Base-by-base conservation (phyloP, 1,140 invertebrate species). In the Bombus sibiricus region DNA sequence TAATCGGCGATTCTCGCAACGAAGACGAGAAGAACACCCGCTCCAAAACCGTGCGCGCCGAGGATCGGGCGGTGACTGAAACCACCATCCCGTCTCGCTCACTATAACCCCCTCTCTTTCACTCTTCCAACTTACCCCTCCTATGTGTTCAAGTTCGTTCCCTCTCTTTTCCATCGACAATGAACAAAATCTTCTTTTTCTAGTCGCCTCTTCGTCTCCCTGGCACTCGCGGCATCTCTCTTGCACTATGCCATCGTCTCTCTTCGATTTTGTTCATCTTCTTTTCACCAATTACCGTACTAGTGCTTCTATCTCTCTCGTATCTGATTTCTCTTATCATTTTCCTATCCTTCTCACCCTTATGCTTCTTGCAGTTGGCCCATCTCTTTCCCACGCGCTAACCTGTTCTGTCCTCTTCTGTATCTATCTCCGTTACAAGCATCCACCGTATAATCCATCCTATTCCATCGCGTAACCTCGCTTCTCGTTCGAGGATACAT, bases 31-130 rank as follows among this genome's bases (percentile, higher is more conserved):
- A 81, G 37, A 87, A 81, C 83, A 84, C 76, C 75, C 84, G 77
- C 75, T 91, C 87, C 83, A 68, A 92, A 88, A 94, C 90, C 91
- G 92, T 93, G 90, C 94, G 94, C 94, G 92, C 94, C 94, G 93
- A 94, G 87, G 90, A 92, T 94, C 94, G 94, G 94, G 94, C 94
- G 93, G 94, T 93, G 93, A 95, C 94, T 95, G 94, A 94, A 91
- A 86, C 86, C 88, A 85, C 89, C 81, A 76, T 89, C 43, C 89
- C 88, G 87, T 90, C 92, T 92, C 89, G 90, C 86, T 89, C 85
- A 73, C 86, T 74, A 73, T 81, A n/a, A 69, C 85, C 77, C 78
- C 53, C 85, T 89, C 89, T 59, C 83, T 69, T 76, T 59, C 72
- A 8, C 82, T 78, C 91, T 43, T 62, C 28, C 5, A 76, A 86